phyloP scores from a whole-genome alignment of 2,113 vertebrate species.

The Aythya baeri region DNA sequence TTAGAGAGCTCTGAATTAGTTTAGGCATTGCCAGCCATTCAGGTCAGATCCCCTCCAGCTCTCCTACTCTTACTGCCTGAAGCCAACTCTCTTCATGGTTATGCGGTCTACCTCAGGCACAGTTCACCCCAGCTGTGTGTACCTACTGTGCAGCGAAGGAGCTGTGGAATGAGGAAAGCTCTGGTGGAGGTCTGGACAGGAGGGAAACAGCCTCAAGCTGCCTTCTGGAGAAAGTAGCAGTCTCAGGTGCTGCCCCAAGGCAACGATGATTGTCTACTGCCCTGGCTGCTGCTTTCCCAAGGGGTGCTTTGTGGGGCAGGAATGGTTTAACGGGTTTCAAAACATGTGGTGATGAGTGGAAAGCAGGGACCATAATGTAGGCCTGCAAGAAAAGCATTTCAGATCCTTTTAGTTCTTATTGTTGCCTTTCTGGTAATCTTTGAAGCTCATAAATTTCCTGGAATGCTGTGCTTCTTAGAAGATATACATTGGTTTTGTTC shows the following conservation, averaged over 20 bases:
- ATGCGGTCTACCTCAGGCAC: conserved; percentile 7
- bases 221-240: not conserved
- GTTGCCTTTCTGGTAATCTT: not conserved
- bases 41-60: not conserved
- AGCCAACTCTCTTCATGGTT: not conserved
- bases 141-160: not conserved
- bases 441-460: not conserved
- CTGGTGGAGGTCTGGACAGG: not conserved
- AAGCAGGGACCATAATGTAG: not conserved
- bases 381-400: not conserved
- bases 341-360: not conserved
- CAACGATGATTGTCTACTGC: not conserved
- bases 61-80: not conserved
- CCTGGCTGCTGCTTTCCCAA: not conserved
- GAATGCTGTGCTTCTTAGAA: not conserved
- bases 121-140: not conserved
- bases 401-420: not conserved
- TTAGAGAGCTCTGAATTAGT: conserved; percentile 23
- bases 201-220: not conserved
- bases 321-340: conserved; percentile 35
- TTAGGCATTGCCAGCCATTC: not conserved
- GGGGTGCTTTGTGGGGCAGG: not conserved
- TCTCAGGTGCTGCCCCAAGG: not conserved
- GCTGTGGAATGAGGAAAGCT: not conserved
- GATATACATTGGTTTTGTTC: not conserved